These are phyloP conservation scores for Quadroppia sp. DNA, from an alignment of 2,888 invertebrate species.

Conservation along the genomic window DNA sequence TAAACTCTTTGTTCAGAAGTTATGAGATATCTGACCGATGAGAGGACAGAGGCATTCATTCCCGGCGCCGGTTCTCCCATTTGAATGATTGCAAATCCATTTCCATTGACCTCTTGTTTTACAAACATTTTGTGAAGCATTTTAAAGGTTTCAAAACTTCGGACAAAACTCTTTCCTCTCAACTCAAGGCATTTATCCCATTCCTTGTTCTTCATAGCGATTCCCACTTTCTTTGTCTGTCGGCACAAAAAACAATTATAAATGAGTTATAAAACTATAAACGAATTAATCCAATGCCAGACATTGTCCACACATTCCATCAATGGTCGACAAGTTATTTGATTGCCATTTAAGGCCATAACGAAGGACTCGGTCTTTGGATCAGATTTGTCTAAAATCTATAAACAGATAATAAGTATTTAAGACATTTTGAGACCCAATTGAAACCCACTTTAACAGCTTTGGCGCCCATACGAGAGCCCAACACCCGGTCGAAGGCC, in stretches of 20 bases:
- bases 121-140: conserved; percentile 90
- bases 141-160: conserved; percentile 91
- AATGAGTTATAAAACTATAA: not conserved
- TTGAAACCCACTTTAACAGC: conserved; percentile 62
- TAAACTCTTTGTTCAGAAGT: conserved; percentile 88
- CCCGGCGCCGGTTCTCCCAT: conserved; percentile 98
- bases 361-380: conserved; percentile 83
- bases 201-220: conserved; percentile 89
- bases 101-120: conserved; percentile 67
- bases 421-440: not conserved
- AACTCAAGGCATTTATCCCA: conserved; percentile 92
- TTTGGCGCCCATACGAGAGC: conserved; percentile 98
- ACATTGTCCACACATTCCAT: conserved; percentile 90
- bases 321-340: conserved; percentile 88
- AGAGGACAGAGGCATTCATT: conserved; percentile 97
- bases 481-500: conserved; percentile 95
- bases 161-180: conserved; percentile 81
- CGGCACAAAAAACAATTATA: not conserved
- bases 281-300: not conserved
- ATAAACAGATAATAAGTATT: not conserved
- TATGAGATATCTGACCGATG: conserved; percentile 91
- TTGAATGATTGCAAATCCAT: conserved; percentile 79
- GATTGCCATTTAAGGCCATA: conserved; percentile 91
- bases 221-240: conserved; percentile 61
- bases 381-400: conserved; percentile 52